phyloP scores from a whole-genome alignment of 2,888 invertebrate species.

The Luperina nickerlii region DNA sequence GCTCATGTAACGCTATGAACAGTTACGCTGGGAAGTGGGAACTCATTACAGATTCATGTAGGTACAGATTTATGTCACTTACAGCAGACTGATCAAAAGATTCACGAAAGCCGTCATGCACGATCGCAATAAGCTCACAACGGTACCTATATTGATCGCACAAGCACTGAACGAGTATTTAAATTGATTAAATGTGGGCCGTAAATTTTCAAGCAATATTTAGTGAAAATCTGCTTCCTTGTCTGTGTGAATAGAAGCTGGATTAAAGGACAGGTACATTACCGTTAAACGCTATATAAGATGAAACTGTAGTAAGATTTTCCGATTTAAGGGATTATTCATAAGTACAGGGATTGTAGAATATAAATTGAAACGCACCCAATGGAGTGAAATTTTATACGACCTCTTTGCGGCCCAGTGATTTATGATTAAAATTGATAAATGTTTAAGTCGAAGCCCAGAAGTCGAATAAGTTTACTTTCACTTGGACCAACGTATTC shows the following conservation, averaged over 20 bases:
- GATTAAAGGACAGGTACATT: background rate
- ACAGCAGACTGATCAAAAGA: conserved; percentile 52
- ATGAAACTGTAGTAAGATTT: no score
- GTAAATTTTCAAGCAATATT: conserved; percentile 44
- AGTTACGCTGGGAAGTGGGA: conserved; percentile 52
- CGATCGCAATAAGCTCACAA: conserved; percentile 62
- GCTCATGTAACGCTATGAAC: conserved; percentile 53
- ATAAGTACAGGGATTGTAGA: background rate
- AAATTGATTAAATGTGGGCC: conserved; percentile 62
- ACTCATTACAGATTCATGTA: conserved; percentile 53
- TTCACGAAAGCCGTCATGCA: conserved; percentile 60
- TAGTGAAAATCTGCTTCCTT: conserved; percentile 20
- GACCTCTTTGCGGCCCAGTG: conserved; percentile 37
- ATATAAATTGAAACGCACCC: background rate
- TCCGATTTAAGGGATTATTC: background rate
- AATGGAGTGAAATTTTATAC: conserved; percentile 32
- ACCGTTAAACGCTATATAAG: background rate
- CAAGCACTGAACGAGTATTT: conserved; percentile 54
- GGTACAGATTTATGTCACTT: conserved; percentile 64
- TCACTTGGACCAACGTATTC: conserved; percentile 67
- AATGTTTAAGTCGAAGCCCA: conserved; percentile 50
- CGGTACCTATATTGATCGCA: conserved; percentile 65
- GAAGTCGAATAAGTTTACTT: conserved; percentile 64
- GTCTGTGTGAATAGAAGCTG: background rate
- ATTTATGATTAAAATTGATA: conserved; percentile 55